phyloP scores from a whole-genome alignment of 1,140 invertebrate genomes.

The Apolygus lucorum region DNA sequence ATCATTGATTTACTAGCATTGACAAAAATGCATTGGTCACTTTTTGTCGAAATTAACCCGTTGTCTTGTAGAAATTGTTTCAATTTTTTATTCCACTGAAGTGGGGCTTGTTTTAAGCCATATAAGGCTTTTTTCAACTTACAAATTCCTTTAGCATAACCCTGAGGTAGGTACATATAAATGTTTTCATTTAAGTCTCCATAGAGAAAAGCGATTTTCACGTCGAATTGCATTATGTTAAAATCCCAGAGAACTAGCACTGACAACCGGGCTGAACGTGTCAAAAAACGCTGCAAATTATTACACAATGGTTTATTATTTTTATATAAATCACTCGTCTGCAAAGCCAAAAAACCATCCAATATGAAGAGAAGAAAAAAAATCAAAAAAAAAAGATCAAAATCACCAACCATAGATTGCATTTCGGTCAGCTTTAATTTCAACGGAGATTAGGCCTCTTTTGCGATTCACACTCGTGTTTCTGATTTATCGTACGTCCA shows the following conservation, averaged over 20 bases:
- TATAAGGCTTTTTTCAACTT: slow-evolving; percentile 39
- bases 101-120: slow-evolving; percentile 40
- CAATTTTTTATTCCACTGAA: slow-evolving; percentile 34
- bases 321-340: too few relatives aligned
- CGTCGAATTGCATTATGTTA: slow-evolving; percentile 40
- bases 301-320: too few relatives aligned
- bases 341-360: too few relatives aligned
- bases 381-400: too few relatives aligned
- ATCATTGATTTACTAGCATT: background rate
- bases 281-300: too few relatives aligned
- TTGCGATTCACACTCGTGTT: too few relatives aligned
- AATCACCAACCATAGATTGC: too few relatives aligned
- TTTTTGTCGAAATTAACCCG: slow-evolving; percentile 7
- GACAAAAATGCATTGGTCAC: background rate
- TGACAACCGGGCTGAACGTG: slow-evolving; percentile 38
- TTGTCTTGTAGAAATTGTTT: slow-evolving; percentile 4
- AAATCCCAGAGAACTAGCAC: slow-evolving; percentile 38
- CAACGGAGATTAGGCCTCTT: too few relatives aligned
- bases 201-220: slow-evolving; percentile 34
- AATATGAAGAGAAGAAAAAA: too few relatives aligned
- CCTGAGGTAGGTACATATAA: slow-evolving; percentile 28
- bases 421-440: too few relatives aligned
- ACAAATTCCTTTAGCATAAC: slow-evolving; percentile 32
- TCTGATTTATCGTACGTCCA: too few relatives aligned
- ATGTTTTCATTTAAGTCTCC: slow-evolving; percentile 1